Evolutionary conservation across 2,797 vertebrate genomes (phyloP).

Genomic region (Danio aesculapii): DNA sequence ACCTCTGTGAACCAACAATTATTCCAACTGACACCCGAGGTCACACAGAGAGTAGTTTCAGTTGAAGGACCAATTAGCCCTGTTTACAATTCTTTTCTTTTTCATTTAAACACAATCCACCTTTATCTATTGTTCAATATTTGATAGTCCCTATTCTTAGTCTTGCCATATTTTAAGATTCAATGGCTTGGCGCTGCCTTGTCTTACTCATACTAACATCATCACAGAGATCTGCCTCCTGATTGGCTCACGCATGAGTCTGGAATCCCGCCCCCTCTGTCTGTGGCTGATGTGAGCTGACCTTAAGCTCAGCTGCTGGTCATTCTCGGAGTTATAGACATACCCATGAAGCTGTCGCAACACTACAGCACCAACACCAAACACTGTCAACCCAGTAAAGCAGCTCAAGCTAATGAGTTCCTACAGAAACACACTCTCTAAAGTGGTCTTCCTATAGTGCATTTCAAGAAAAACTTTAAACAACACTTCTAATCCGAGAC

Average conservation of each 20-base stretch:
- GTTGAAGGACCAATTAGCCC: neutral
- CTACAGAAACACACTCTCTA: neutral
- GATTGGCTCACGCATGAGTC: conserved; percentile 21
- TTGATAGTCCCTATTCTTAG: conserved; percentile 29
- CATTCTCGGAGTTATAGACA: conserved; percentile 46
- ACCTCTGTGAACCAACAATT: neutral
- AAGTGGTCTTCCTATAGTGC: no score
- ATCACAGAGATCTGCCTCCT: neutral
- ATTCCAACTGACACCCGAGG: neutral
- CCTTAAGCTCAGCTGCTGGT: conserved; percentile 53
- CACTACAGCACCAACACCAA: conserved; percentile 19
- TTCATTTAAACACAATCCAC: neutral
- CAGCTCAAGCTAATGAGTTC: conserved; percentile 18
- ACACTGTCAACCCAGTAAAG: neutral
- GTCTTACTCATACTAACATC: conserved; percentile 1
- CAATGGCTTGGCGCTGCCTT: neutral
- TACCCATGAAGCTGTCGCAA: conserved; percentile 42
- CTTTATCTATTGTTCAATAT: conserved; percentile 14
- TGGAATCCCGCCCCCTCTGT: conserved; percentile 22
- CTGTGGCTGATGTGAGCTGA: conserved; percentile 36
- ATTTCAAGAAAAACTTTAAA: neutral
- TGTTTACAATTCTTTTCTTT: neutral
- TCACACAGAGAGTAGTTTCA: neutral
- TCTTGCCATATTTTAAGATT: conserved; percentile 20
- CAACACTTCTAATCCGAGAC: neutral